These are phyloP conservation scores for Bombus picipes DNA, from an alignment of 1,140 invertebrate genomes.

Conservation along the genomic window DNA sequence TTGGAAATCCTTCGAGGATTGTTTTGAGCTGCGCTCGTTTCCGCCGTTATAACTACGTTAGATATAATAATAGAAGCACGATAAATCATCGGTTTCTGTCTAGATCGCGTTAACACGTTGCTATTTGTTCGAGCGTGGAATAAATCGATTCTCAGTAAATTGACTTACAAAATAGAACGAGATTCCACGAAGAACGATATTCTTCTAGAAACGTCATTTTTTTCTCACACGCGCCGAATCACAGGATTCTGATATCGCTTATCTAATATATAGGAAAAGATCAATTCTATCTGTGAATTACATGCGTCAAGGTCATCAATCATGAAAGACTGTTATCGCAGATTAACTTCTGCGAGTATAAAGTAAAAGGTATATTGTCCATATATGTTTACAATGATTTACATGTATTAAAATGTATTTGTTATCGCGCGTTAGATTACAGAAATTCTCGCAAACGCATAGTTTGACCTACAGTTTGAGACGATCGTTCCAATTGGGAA, in stretches of 20 bases:
- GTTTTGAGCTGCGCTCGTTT: neutral
- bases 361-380: neutral
- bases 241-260: neutral
- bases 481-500: neutral
- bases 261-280: neutral
- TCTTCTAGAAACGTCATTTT: no score
- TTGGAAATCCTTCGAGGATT: neutral
- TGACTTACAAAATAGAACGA: no score
- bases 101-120: neutral
- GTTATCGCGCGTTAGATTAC: neutral
- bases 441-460: neutral
- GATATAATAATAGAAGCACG: slow-evolving; percentile 9
- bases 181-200: no score
- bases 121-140: neutral
- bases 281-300: neutral
- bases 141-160: no score
- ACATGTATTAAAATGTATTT: neutral
- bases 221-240: neutral
- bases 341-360: neutral
- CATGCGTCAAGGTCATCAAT: no score
- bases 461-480: neutral
- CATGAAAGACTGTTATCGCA: no score
- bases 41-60: neutral
- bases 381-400: neutral
- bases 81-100: neutral